phyloP scores from a whole-genome alignment of 2,797 vertebrate genomes.

The Otus scops region DNA sequence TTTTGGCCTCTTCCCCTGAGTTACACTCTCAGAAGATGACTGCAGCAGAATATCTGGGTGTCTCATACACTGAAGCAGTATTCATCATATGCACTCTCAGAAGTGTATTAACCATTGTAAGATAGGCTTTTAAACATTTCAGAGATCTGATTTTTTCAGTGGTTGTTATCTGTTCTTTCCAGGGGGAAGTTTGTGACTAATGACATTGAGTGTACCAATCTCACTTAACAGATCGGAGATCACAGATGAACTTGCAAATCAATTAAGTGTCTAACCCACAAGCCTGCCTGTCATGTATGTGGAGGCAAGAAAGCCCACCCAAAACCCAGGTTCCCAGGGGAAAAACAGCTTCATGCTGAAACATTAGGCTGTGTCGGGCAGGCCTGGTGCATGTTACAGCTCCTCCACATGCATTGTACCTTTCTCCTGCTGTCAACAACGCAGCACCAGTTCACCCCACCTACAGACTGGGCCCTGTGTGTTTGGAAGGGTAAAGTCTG shows the following conservation, averaged over 20 bases:
- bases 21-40: background rate
- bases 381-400: background rate
- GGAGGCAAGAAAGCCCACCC: background rate
- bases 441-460: background rate
- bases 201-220: background rate
- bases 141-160: background rate
- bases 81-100: background rate
- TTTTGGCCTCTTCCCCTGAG: background rate
- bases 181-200: background rate
- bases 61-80: background rate
- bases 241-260: rapidly evolving
- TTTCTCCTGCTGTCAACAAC: background rate
- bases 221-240: background rate
- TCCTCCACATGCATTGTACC: rapidly evolving
- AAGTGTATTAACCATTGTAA: background rate
- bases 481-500: background rate
- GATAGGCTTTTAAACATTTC: background rate
- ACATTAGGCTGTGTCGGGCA: background rate
- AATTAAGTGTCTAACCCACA: background rate
- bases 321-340: background rate
- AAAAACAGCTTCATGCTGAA: background rate
- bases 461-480: background rate
- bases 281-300: rapidly evolving
- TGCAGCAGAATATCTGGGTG: background rate
- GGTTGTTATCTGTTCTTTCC: background rate